These are phyloP conservation scores for Lasius fuliginosus DNA, from an alignment of 2,888 invertebrate species.

Conservation along the genomic window DNA sequence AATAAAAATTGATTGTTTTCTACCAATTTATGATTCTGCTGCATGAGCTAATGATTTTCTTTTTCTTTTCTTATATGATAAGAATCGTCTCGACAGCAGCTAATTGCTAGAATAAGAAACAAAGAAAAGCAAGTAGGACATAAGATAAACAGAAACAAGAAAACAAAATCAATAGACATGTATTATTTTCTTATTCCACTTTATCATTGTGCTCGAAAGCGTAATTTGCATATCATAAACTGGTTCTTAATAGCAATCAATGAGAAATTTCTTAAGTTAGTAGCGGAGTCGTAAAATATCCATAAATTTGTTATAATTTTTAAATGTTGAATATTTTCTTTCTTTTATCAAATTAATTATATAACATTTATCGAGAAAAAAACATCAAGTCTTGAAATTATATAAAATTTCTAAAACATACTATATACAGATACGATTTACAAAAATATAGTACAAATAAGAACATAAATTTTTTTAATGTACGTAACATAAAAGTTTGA, in stretches of 20 bases:
- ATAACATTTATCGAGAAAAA: neutral
- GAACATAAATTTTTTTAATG: neutral
- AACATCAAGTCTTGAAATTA: neutral
- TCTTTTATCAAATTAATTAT: neutral
- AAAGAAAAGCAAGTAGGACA: conserved; percentile 21
- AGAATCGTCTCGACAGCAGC: conserved; percentile 52
- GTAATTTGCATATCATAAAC: neutral
- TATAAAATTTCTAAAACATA: neutral
- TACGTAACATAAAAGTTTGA: neutral
- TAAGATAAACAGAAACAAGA: neutral
- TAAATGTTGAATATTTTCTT: neutral
- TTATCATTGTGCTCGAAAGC: neutral
- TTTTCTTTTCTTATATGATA: conserved; percentile 30
- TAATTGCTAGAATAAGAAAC: conserved; percentile 50
- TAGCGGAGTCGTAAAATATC: neutral
- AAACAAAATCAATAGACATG: conserved; percentile 7
- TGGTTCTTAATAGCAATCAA: neutral
- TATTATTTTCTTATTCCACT: neutral
- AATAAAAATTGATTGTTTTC: conserved; percentile 39
- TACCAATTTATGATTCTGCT: conserved; percentile 54
- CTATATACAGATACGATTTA: neutral
- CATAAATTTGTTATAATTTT: neutral
- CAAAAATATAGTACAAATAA: neutral
- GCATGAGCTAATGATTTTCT: conserved; percentile 45
- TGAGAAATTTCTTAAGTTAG: neutral